Conservation (phyloP, 1,140 invertebrate genomes). For the Zaprionus taronus region DNA sequence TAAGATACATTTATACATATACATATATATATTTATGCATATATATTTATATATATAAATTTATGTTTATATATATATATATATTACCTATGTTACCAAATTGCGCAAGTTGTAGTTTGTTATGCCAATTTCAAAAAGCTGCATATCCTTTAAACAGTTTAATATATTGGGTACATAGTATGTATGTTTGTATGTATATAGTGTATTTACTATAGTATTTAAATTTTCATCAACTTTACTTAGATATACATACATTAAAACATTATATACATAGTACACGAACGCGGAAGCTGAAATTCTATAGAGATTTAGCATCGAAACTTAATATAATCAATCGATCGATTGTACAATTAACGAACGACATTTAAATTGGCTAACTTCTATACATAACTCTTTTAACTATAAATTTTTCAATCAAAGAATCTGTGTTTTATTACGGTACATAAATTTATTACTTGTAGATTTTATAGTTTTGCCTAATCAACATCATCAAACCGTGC, state of each 20-base stretch:
- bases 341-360: constrained; percentile 61
- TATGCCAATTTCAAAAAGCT: constrained; percentile 36
- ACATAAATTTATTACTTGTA: constrained; percentile 40
- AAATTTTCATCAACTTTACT: constrained; percentile 53
- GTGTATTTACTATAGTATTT: constrained; percentile 28
- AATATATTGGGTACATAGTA: constrained; percentile 15
- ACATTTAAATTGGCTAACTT: constrained; percentile 67
- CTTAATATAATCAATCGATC: constrained; percentile 63
- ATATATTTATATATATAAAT: neutral
- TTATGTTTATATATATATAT: neutral
- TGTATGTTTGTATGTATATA: constrained; percentile 30
- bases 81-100: constrained; percentile 30
- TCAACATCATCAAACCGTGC: constrained; percentile 35
- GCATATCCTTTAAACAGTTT: constrained; percentile 37
- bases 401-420: constrained; percentile 49
- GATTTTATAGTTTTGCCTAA: constrained; percentile 41
- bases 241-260: constrained; percentile 57
- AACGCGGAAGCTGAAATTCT: constrained; percentile 65
- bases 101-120: constrained; percentile 39
- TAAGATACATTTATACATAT: constrained; percentile 8
- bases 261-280: constrained; percentile 73
- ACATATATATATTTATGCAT: constrained; percentile 17
- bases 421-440: constrained; percentile 54
- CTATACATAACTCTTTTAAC: constrained; percentile 50
- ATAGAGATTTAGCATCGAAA: constrained; percentile 47